Base-by-base conservation (phyloP, 2,113 vertebrate genomes). In the Numida meleagris region DNA sequence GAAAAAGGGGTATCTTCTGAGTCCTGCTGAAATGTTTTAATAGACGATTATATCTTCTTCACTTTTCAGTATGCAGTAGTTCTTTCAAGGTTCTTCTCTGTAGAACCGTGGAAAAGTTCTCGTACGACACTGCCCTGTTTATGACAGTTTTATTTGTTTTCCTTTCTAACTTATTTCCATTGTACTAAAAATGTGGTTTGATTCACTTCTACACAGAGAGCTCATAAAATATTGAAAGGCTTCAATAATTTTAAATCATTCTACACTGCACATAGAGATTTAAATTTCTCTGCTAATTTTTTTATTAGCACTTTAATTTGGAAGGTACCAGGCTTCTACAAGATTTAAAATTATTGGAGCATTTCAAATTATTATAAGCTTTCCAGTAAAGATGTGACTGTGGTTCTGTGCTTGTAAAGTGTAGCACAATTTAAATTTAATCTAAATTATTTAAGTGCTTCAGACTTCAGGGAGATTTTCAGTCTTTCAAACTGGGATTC, bases 281-380 rank as follows among this genome's bases (percentile, higher is more conserved):
- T 97, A 97, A 97, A 97, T 97, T 98, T 97, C 94, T 95, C 76
- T 86, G 75, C 25, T 97, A 96, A 95, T 97, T 98, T 98, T 97
- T 97, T 98, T 97, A 97, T 98, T 97, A 97, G 65, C 79, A 95
- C 84, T 98, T 97, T 96, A 97, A 97, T 98, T 98, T 97, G 90
- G 95, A 97, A 96, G 91, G 42, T 96, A 95, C 89, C 67, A 95
- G 93, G 68, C 94, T 98, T 96, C 94, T 96, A 97, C 92, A 97
- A 97, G 96, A 97, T 97, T 98, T 97, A 97, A 97, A 98, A 98
- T 97, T 98, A 97, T 97, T 97, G 95, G 83, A 97, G 90, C 96
- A 96, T 97, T 98, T 98, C 97, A 97, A 98, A 97, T 96, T 98
- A 98, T 98, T 98, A 98, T 98, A 98, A 98, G 96, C 92, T 97